Base-by-base conservation (phyloP, 2,797 vertebrate genomes). In the Pachyuromys duprasi region DNA sequence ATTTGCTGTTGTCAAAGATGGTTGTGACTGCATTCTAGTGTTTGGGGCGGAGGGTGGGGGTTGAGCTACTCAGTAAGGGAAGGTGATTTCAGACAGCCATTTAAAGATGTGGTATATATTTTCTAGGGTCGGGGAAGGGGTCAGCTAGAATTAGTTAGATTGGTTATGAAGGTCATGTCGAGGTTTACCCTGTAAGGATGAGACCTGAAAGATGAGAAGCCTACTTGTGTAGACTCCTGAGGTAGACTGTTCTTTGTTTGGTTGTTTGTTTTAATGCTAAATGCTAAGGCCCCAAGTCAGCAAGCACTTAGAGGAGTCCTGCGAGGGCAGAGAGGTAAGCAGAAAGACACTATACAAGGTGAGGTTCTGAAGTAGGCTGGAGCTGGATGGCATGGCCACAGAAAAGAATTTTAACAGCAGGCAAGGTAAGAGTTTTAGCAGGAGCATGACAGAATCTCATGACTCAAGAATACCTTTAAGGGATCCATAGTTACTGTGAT, bases 371-470 rank as follows among this genome's bases (percentile, higher is more conserved):
- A 70, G 67, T 33, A 7, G 28, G 22, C 26, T 18, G 28, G 9
- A 84, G 17, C 9, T 42, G 3, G 55, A 33, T 75, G 15, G 9
- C 1, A 5, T 11, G 57, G 22, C 55, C 22, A 9, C 18, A 62
- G 49, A 26, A 70, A 45, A 65, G 72, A 95, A 60, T 33, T 92
- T 57, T 33, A 31, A 72, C 45, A 9, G 17, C 83, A 45, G 75
- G 36, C 42, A 62, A 76, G 86, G 60, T 33, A n/a, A 84, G 65
- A 81, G 49, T 86, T 96, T 96, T 92, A 78, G 45, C 75, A 86
- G 49, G 63, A 91, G 14, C 81, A 39, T 79, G 36, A 79, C 20
- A 72, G 67, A 57, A 57, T 6, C 22, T 57, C 22, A 11, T 15
- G 49, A 60, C 70, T 60, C 72, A 79, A 12, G 18, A 31, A 13